These are phyloP conservation scores for Ctenomys sociabilis DNA, from an alignment of 2,113 vertebrate genomes.

Conservation along the genomic window DNA sequence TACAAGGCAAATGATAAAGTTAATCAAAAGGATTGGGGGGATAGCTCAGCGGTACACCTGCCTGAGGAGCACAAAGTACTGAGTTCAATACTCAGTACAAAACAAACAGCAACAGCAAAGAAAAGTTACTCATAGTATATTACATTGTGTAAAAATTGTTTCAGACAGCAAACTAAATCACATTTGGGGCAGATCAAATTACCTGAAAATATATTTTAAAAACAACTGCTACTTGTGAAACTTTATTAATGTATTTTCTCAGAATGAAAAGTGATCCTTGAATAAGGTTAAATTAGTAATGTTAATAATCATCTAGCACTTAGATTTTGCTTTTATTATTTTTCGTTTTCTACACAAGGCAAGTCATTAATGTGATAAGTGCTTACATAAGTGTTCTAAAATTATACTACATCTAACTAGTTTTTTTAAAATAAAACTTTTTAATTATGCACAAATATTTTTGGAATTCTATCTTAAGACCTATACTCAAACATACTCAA, in stretches of 20 bases:
- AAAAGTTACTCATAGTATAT: background rate
- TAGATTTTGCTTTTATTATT: background rate
- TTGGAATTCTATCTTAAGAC: background rate
- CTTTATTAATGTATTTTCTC: background rate
- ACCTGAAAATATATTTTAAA: background rate
- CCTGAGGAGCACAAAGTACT: no score
- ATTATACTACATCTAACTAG: background rate
- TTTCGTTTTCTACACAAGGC: background rate
- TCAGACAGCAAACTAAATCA: background rate
- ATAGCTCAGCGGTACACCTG: no score
- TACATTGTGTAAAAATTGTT: background rate
- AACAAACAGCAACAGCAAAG: background rate
- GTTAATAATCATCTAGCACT: background rate
- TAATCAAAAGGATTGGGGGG: background rate
- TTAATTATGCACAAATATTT: conserved; percentile 12
- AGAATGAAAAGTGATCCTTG: conserved; percentile 4
- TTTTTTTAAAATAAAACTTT: conserved; percentile 25
- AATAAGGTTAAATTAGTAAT: background rate
- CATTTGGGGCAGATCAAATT: background rate
- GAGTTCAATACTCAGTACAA: no score
- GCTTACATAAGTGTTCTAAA: background rate
- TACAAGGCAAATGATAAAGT: background rate
- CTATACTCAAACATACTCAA: background rate
- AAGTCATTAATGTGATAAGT: conserved; percentile 3
- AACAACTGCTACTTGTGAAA: background rate